A percentile compares a stretch with the other conserved stretches of the same genome.
These are phyloP conservation scores for Scaptomyza polygonia DNA, from an alignment of 2,888 invertebrate genomes.

Conservation along the genomic window DNA sequence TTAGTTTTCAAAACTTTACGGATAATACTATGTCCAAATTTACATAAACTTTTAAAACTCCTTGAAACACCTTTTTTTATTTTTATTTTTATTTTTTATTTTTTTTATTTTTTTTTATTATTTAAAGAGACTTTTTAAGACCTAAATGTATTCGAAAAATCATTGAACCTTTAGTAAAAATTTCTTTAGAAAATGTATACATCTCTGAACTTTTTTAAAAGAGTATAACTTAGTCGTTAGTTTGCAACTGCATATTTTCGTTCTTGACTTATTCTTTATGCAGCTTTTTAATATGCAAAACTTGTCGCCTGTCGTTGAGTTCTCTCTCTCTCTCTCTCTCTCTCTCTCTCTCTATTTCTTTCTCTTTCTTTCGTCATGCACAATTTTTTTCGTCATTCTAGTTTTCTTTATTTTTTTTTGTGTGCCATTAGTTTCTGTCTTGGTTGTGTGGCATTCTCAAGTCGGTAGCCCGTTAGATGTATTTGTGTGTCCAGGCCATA, in stretches of 20 bases:
- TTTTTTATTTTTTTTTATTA: too few species aligned
- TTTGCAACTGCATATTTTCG: background rate
- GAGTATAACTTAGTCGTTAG: slow-evolving; percentile 1
- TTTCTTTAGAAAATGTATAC: too few species aligned
- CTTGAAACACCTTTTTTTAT: too few species aligned
- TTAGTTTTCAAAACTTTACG: too few species aligned
- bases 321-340: slow-evolving; percentile 21
- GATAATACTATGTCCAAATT: too few species aligned
- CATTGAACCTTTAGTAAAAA: too few species aligned
- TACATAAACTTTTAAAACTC: too few species aligned
- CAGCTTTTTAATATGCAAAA: slow-evolving; percentile 63
- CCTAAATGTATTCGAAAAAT: too few species aligned
- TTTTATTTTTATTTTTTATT: too few species aligned
- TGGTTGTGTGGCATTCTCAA: slow-evolving; percentile 29
- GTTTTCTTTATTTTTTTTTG: background rate
- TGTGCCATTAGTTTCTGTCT: slow-evolving; percentile 16
- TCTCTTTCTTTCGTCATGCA: slow-evolving; percentile 4
- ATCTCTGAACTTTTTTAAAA: background rate
- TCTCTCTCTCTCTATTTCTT: slow-evolving; percentile 5
- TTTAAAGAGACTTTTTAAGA: too few species aligned
- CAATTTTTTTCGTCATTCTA: slow-evolving; percentile 8
- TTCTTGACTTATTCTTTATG: slow-evolving; percentile 17
- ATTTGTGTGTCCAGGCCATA: slow-evolving; percentile 49
- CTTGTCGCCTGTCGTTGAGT: slow-evolving; percentile 51
- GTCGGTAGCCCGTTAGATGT: slow-evolving; percentile 53